Evolutionary conservation across 2,113 vertebrate genomes (phyloP).

Genomic region (Calyptommatus sinebrachiatus): DNA sequence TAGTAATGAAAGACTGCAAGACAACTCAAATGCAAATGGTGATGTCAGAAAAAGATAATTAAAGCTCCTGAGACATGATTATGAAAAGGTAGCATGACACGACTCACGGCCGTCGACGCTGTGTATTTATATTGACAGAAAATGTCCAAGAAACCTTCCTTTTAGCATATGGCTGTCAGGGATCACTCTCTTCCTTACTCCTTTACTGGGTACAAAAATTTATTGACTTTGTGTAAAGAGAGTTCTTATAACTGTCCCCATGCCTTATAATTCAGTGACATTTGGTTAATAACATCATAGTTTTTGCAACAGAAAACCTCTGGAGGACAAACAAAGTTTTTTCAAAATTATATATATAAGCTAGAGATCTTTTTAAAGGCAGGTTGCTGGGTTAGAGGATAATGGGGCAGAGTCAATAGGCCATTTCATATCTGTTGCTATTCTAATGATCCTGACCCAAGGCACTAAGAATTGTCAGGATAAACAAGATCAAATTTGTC

Average conservation of each 20-base stretch:
- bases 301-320: conserved; percentile 32
- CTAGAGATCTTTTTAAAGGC: background rate
- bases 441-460: no score
- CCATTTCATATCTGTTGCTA: no score
- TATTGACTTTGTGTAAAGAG: conserved; percentile 72
- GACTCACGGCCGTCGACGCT: conserved; percentile 71
- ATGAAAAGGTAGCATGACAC: conserved; percentile 75
- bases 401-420: no score
- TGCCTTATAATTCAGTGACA: conserved; percentile 52
- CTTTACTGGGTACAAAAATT: conserved; percentile 61
- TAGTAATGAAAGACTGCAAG: conserved; percentile 73
- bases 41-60: conserved; percentile 82
- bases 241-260: conserved; percentile 52
- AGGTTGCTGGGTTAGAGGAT: background rate
- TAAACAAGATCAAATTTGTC: no score
- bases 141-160: conserved; percentile 68
- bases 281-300: conserved; percentile 46
- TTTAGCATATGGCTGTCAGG: conserved; percentile 68
- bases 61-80: conserved; percentile 82
- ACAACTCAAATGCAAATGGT: conserved; percentile 77
- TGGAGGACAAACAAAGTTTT: conserved; percentile 10
- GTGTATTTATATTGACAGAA: conserved; percentile 78
- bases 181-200: conserved; percentile 45
- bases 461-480: no score
- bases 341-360: background rate